Evolutionary conservation across 2,797 vertebrate species (phyloP).

Genomic region (Melanotaenia pygmaea): DNA sequence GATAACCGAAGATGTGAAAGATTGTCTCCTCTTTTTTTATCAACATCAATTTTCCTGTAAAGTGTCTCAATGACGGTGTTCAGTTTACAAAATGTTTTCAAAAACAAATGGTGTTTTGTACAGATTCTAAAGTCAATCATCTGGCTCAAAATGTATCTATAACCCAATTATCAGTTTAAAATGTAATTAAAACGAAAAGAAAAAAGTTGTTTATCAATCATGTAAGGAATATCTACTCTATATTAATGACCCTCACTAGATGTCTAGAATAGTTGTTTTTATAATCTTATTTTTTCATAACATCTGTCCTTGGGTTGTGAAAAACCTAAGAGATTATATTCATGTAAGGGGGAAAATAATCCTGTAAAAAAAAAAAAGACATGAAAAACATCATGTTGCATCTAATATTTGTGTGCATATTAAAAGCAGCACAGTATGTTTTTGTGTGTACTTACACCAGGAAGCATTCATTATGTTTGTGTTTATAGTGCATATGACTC

Average conservation of each 20-base stretch:
- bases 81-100: background rate
- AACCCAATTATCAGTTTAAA: constrained; percentile 20
- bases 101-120: background rate
- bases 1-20: too few relatives aligned
- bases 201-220: too few relatives aligned
- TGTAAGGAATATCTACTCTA: background rate
- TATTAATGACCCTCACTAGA: constrained; percentile 4
- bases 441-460: constrained; percentile 29
- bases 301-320: constrained; percentile 53
- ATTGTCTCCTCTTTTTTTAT: too few relatives aligned
- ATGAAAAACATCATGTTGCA: constrained; percentile 60
- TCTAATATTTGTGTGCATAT: constrained; percentile 23
- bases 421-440: constrained; percentile 19
- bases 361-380: constrained; percentile 28
- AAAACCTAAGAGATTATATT: constrained; percentile 62
- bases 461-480: constrained; percentile 15
- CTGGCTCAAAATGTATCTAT: background rate
- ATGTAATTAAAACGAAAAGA: constrained; percentile 20
- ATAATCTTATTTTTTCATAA: constrained; percentile 29
- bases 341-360: constrained; percentile 52
- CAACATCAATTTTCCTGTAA: too few relatives aligned
- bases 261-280: constrained; percentile 29
- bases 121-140: background rate
- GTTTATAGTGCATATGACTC: constrained; percentile 12
- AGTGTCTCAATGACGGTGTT: too few relatives aligned